Conservation (phyloP, 2,888 invertebrate species). For the Trissolcus japonicus region DNA sequence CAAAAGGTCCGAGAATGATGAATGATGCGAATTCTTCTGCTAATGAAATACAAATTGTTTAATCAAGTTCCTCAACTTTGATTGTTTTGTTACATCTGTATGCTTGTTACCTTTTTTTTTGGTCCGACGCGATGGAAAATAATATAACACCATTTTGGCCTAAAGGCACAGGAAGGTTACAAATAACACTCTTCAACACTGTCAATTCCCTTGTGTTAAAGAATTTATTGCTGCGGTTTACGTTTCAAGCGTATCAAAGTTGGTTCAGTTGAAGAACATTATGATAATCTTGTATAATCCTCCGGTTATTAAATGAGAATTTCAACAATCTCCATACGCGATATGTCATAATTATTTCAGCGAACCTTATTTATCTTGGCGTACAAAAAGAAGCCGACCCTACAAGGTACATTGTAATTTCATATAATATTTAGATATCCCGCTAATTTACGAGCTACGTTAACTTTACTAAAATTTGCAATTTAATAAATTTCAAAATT, state of each 20-base stretch:
- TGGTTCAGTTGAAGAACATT: conserved; percentile 30
- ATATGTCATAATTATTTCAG: conserved; percentile 32
- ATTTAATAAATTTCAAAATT: too few relatives aligned
- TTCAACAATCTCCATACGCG: conserved; percentile 9
- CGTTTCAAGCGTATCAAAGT: conserved; percentile 40
- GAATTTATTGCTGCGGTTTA: conserved; percentile 47
- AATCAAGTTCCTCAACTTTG: conserved; percentile 17
- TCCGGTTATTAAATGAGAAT: conserved; percentile 21
- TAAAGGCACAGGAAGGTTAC: conserved; percentile 40
- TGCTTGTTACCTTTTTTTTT: conserved; percentile 34
- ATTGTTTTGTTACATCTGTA: conserved; percentile 28
- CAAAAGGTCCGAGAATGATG: conserved; percentile 5
- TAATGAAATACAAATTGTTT: conserved; percentile 23
- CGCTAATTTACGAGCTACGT: too few relatives aligned
- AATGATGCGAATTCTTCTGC: conserved; percentile 9
- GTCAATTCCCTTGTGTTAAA: conserved; percentile 50
- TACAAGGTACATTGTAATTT: too few relatives aligned
- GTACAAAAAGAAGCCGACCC: too few relatives aligned
- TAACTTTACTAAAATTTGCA: too few relatives aligned
- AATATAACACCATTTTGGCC: conserved; percentile 35
- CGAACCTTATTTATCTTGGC: background rate
- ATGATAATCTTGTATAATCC: conserved; percentile 8
- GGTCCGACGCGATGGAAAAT: conserved; percentile 21
- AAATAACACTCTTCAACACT: conserved; percentile 48
- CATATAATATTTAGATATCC: too few relatives aligned